These are phyloP conservation scores for Diadumene lineata DNA, from an alignment of 92 coral and sea anemone species.

Conservation along the genomic window DNA sequence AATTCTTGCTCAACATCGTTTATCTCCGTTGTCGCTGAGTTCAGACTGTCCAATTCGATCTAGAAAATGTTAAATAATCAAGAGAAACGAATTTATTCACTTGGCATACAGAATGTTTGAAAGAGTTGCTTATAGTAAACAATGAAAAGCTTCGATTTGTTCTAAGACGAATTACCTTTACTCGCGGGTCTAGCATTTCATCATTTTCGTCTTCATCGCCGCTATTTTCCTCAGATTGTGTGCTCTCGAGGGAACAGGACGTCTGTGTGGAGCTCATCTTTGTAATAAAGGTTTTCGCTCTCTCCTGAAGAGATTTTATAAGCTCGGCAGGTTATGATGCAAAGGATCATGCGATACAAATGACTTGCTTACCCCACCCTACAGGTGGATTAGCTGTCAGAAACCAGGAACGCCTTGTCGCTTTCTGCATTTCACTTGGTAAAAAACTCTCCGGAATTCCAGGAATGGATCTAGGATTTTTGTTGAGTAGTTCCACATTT, in stretches of 20 bases:
- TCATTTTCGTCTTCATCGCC: conserved; percentile 79
- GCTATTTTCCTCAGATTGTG: conserved; percentile 21
- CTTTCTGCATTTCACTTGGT: background rate
- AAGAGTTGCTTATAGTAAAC: background rate
- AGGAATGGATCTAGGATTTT: too few species aligned
- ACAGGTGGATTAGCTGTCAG: background rate
- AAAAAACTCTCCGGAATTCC: too few species aligned
- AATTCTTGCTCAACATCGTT: conserved; percentile 90
- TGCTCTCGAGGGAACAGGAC: background rate
- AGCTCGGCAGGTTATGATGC: background rate
- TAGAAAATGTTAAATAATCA: conserved; percentile 21
- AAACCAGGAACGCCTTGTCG: conserved; percentile 10
- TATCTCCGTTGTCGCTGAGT: conserved; percentile 84
- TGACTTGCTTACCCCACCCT: conserved; percentile 4
- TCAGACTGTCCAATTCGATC: conserved; percentile 91
- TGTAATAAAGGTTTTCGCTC: background rate
- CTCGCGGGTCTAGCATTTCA: conserved; percentile 86
- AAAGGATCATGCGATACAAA: conserved; percentile 15
- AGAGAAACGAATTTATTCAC: background rate
- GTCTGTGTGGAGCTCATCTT: conserved; percentile 27
- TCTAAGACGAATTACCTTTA: conserved; percentile 61
- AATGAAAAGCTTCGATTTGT: background rate
- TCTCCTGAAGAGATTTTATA: background rate
- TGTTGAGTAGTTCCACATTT: too few species aligned
- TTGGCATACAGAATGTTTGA: background rate